These are phyloP conservation scores for Eonycteris spelaea DNA, from an alignment of 2,113 vertebrate genomes.

Conservation along the genomic window DNA sequence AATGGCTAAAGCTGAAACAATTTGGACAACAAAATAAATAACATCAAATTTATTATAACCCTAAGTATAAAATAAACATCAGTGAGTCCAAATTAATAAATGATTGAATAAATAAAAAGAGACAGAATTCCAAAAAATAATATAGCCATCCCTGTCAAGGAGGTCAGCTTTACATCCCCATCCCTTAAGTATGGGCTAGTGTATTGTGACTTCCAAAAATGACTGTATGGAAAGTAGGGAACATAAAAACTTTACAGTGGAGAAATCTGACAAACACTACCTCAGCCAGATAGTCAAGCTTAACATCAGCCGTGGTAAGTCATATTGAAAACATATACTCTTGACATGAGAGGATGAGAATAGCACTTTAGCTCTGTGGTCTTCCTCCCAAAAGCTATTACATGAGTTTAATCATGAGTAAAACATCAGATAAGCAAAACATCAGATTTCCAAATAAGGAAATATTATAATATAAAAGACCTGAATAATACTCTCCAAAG, in stretches of 20 bases:
- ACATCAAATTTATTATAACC: background rate
- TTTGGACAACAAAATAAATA: background rate
- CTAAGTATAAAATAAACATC: background rate
- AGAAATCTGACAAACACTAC: background rate
- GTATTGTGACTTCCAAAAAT: background rate
- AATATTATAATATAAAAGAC: background rate
- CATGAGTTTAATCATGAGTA: background rate
- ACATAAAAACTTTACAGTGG: background rate
- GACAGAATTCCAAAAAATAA: background rate
- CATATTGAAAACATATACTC: background rate
- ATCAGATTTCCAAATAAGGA: background rate
- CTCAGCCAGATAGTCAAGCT: background rate
- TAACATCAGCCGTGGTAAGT: background rate
- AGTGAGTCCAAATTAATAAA: background rate
- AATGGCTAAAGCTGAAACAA: background rate
- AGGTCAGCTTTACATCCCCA: background rate
- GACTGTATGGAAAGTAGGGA: background rate
- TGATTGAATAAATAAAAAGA: background rate
- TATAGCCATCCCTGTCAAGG: background rate
- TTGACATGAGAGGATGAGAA: background rate
- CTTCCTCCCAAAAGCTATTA: background rate
- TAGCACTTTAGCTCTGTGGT: background rate
- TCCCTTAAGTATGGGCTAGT: background rate
- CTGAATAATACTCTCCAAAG: background rate
- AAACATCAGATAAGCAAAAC: background rate